A percentile compares a stretch with the other conserved stretches of the same genome.
Conservation (phyloP, 1,140 invertebrate genomes). For the Varroa destructor region DNA sequence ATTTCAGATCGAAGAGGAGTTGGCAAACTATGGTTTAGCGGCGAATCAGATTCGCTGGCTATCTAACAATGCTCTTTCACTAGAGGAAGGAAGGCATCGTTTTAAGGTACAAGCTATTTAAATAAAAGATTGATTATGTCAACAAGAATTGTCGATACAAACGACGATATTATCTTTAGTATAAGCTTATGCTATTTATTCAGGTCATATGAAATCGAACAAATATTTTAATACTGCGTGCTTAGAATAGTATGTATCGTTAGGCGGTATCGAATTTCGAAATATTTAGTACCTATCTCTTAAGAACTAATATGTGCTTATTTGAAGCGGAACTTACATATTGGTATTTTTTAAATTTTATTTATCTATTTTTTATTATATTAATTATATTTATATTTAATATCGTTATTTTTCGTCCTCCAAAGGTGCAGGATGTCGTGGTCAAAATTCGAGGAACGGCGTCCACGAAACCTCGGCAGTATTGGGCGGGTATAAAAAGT, state of each 20-base stretch:
- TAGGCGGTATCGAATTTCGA: too few species aligned
- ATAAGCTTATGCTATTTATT: too few species aligned
- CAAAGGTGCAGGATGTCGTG: constrained; percentile 67
- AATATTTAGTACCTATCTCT: too few species aligned
- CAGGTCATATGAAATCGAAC: too few species aligned
- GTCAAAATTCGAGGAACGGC: constrained; percentile 46
- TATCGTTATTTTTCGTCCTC: constrained; percentile 36
- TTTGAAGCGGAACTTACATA: too few species aligned
- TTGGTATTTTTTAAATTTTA: too few species aligned
- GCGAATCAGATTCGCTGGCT: constrained; percentile 15
- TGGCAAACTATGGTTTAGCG: constrained; percentile 30
- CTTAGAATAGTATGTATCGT: too few species aligned
- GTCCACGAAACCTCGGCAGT: constrained; percentile 34
- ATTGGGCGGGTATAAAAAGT: constrained; percentile 36
- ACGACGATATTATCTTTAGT: too few species aligned
- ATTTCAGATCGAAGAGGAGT: constrained; percentile 33
- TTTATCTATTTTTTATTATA: too few species aligned
- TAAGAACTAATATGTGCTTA: too few species aligned
- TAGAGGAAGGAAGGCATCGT: constrained; percentile 19
- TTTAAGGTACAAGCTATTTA: constrained; percentile 28
- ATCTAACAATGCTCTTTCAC: not conserved
- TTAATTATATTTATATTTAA: too few species aligned
- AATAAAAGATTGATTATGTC: not conserved
- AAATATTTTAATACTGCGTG: too few species aligned
- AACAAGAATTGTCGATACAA: constrained; percentile 36